These are phyloP conservation scores for Corythornis cristatus DNA, from an alignment of 2,113 vertebrate species.

Conservation along the genomic window DNA sequence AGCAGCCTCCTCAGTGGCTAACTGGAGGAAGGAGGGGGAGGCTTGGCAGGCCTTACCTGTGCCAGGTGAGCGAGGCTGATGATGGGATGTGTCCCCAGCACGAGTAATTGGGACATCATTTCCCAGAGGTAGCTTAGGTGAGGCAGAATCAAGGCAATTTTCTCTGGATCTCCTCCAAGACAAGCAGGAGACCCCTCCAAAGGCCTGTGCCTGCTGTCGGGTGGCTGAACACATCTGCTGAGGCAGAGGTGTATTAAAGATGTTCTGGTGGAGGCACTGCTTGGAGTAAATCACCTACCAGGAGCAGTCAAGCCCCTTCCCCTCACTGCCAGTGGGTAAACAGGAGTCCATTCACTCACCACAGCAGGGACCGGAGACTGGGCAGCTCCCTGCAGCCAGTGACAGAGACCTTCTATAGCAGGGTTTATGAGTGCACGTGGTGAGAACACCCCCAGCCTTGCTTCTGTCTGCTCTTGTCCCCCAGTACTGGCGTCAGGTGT, in stretches of 20 bases:
- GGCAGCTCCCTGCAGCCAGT: rapidly evolving
- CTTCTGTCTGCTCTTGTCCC: not conserved
- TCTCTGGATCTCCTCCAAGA: not conserved
- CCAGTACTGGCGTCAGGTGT: conserved; percentile 96
- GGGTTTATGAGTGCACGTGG: rapidly evolving
- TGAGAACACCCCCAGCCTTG: not conserved
- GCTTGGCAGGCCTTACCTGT: not conserved
- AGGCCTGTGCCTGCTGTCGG: rapidly evolving
- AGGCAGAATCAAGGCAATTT: not conserved
- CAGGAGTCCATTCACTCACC: too few species aligned
- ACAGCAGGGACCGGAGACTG: not conserved
- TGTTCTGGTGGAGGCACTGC: not conserved
- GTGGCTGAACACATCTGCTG: not conserved
- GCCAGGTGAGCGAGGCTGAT: not conserved
- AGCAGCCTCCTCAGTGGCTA: not conserved
- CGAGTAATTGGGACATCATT: not conserved
- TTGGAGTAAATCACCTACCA: not conserved
- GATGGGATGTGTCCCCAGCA: not conserved
- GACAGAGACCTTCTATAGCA: not conserved
- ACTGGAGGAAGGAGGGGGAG: not conserved
- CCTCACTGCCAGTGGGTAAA: too few species aligned
- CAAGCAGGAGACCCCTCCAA: not conserved
- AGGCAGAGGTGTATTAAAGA: not conserved
- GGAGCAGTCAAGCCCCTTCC: not conserved
- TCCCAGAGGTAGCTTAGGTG: rapidly evolving